Evolutionary conservation across 2,888 invertebrate genomes (phyloP), one percentile per base, ranked within the genome.

Genomic region (Tetropium fuscum): DNA sequence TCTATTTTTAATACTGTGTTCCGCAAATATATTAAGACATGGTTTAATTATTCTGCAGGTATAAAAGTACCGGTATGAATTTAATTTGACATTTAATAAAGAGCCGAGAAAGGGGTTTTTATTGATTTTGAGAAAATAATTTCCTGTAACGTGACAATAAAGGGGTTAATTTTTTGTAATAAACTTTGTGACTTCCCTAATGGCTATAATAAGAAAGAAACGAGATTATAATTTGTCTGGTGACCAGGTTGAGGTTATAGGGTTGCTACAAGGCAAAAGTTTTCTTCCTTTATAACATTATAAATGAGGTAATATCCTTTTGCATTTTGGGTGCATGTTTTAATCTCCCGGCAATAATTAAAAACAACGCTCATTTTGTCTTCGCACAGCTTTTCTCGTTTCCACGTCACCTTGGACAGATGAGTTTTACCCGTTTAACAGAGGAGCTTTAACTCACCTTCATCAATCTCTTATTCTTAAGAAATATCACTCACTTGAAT

Each of bases 251-350:
- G 68, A 68, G 67, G 67, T 66, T 70, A 64, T 62, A 56, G 60
- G 62, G 65, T 56, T 58, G 56, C 62, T 60, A 66, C n/a, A n/a
- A 70, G 54, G 56, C 59, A 71, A 70, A 74, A 76, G 74, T 74
- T 75, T 76, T 73, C 77, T 57, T 74, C 74, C 74, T 79, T 78
- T 77, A 78, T 77, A 76, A 73, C 75, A 74, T 78, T 79, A 80
- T 80, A 81, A 81, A 81, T 81, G 81, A 80, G 79, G 81, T 80
- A 81, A 81, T 81, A 81, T 81, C 81, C 81, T 80, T 77, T 73
- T 76, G 77, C 78, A 78, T 78, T 77, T 81, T 77, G 73, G 77
- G 72, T 78, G 76, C 78, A 80, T 78, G 78, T 78, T 80, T 80
- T 81, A 81, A 81, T 81, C 81, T 80, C 80, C 80, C 76, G 78